A percentile compares a stretch with the other conserved stretches of the same genome.
phyloP scores from a whole-genome alignment of 2,113 vertebrate species.

The Elanoides forficatus region DNA sequence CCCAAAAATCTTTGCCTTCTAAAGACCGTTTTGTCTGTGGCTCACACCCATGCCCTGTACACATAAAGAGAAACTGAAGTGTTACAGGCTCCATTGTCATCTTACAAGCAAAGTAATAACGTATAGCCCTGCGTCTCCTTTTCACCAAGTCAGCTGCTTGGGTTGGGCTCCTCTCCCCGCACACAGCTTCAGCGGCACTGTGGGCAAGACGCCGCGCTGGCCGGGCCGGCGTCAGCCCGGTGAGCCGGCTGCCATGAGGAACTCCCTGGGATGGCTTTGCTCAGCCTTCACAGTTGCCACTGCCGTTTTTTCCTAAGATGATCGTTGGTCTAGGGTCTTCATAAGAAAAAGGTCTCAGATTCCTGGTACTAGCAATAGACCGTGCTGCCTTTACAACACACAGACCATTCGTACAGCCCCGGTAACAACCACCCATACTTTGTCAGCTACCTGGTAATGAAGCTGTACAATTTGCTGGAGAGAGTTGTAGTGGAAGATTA shows the following conservation, averaged over 20 bases:
- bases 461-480: neutral
- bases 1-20: neutral
- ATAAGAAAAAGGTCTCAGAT: neutral
- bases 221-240: neutral
- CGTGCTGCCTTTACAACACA: neutral
- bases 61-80: neutral
- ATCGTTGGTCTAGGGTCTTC: neutral
- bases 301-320: neutral
- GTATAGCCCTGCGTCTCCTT: accelerated
- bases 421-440: neutral
- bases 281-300: neutral
- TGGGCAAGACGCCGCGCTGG: accelerated
- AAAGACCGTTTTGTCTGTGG: neutral
- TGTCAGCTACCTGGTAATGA: neutral
- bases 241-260: neutral
- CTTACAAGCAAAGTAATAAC: neutral
- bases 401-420: accelerated
- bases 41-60: neutral
- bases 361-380: neutral
- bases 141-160: neutral
- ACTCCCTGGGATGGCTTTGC: neutral
- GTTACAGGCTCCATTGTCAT: constrained; percentile 2
- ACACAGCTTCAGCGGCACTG: accelerated
- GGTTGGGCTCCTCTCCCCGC: neutral
- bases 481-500: neutral